Percentiles rank a stretch among this genome's conserved stretches.
phyloP scores from a whole-genome alignment of 2,113 vertebrate species.

The Columba janthina region DNA sequence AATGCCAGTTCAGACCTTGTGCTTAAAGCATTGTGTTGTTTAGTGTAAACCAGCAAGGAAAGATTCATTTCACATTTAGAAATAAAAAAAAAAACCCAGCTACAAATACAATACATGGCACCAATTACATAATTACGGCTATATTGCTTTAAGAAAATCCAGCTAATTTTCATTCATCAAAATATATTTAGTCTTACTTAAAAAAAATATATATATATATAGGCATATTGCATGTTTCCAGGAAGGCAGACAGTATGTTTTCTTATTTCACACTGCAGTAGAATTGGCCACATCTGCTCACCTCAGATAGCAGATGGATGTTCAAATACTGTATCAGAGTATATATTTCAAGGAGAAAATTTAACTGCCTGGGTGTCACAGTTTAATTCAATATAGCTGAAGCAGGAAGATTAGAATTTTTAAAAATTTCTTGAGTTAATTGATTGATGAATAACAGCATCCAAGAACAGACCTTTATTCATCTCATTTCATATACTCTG shows the following conservation, averaged over 20 bases:
- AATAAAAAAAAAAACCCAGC: background rate
- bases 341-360: slow-evolving; percentile 53
- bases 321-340: slow-evolving; percentile 25
- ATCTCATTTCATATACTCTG: slow-evolving; percentile 24
- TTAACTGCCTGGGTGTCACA: slow-evolving; percentile 23
- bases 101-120: background rate
- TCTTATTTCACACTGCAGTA: background rate
- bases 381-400: slow-evolving; percentile 55
- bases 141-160: background rate
- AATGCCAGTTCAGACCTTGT: background rate
- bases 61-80: background rate
- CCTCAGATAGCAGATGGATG: slow-evolving; percentile 44
- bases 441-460: slow-evolving; percentile 61
- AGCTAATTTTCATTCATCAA: background rate
- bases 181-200: background rate
- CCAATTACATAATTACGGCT: background rate
- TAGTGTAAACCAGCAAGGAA: background rate
- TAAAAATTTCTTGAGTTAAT: background rate
- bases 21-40: background rate
- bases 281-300: slow-evolving; percentile 46
- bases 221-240: background rate
- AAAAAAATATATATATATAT: background rate
- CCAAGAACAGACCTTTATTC: slow-evolving; percentile 39
- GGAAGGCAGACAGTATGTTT: background rate
- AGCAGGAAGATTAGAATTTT: slow-evolving; percentile 27